phyloP scores from a whole-genome alignment of 2,797 vertebrate genomes.

The Lates japonicus region DNA sequence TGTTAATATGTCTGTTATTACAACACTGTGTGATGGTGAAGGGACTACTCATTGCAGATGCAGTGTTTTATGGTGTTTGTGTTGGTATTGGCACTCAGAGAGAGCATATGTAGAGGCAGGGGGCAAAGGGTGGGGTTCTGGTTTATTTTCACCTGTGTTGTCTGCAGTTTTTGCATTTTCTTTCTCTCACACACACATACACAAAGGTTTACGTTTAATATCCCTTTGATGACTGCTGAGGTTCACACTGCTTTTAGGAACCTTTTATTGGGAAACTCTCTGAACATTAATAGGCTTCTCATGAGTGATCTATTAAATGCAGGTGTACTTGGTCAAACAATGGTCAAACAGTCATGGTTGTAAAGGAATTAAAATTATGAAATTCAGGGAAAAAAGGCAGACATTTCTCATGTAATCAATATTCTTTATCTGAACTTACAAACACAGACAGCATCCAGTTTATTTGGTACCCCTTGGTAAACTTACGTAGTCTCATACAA shows the following conservation, averaged over 20 bases:
- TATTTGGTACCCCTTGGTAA: neutral
- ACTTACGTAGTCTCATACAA: neutral
- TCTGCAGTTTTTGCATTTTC: neutral
- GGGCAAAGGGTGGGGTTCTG: neutral
- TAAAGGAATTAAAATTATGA: neutral
- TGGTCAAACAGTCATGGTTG: neutral
- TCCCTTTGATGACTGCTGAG: neutral
- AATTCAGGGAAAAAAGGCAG: neutral
- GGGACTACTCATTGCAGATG: neutral
- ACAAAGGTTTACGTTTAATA: neutral
- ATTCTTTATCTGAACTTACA: neutral
- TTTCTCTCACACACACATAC: neutral
- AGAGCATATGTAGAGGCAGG: neutral
- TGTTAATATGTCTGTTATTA: neutral
- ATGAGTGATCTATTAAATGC: neutral
- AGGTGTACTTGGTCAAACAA: neutral
- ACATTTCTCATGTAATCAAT: neutral
- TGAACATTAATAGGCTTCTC: neutral
- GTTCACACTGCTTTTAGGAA: neutral
- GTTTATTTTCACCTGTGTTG: conserved; percentile 5
- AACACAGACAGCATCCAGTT: too few species aligned
- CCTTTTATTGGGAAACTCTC: neutral
- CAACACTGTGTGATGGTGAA: neutral
- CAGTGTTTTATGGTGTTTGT: neutral
- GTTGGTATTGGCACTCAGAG: neutral